Conservation (phyloP, 2,797 vertebrate species). For the Anguilla obscura region DNA sequence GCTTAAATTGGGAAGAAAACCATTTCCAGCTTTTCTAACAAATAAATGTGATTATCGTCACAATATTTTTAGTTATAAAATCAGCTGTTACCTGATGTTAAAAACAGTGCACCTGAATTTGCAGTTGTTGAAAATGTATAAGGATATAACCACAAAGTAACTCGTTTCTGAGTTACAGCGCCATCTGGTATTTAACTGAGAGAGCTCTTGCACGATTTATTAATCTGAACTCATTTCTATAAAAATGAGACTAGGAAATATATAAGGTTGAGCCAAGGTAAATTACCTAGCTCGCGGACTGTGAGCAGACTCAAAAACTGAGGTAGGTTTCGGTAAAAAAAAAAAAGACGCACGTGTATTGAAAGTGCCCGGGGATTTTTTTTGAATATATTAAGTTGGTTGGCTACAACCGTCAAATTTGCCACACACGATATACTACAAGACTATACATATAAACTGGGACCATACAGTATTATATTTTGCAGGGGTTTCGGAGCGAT, state of each 20-base stretch:
- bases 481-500: conserved; percentile 30
- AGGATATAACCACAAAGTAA: neutral
- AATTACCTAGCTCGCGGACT: neutral
- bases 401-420: neutral
- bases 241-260: neutral
- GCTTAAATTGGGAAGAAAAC: neutral
- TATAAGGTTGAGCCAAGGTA: neutral
- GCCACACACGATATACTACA: neutral
- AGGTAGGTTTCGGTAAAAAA: neutral
- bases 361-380: neutral
- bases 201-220: neutral
- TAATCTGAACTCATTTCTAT: neutral
- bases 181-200: conserved; percentile 15
- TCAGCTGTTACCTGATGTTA: neutral
- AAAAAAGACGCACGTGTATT: neutral
- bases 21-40: neutral
- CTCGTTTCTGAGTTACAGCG: conserved; percentile 24
- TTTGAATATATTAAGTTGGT: neutral
- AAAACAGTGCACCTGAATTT: neutral
- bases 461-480: conserved; percentile 14
- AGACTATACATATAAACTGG: conserved; percentile 4
- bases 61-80: neutral
- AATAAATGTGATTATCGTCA: neutral
- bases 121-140: neutral
- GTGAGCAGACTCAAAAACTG: neutral